Evolutionary conservation across 2,797 vertebrate genomes (phyloP).

Genomic region (Thalassophryne amazonica): DNA sequence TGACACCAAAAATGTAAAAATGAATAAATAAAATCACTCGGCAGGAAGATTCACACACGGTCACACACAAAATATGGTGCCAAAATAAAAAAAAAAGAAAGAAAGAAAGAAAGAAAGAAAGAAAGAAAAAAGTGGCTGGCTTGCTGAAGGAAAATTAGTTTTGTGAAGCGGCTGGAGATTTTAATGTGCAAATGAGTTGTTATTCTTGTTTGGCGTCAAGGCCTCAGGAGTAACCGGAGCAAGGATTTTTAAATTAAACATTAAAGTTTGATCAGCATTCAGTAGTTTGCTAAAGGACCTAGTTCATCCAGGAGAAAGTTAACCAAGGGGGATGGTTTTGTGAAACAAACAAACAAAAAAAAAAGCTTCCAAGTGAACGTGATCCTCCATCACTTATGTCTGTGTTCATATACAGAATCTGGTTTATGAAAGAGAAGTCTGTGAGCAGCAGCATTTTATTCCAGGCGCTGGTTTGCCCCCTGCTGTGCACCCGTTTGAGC

Average conservation of each 20-base stretch:
- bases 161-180: constrained; percentile 19
- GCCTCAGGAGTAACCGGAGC: constrained; percentile 22
- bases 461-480: constrained; percentile 66
- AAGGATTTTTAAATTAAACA: constrained; percentile 47
- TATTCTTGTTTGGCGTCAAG: constrained; percentile 13
- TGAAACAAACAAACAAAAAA: no score
- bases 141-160: constrained; percentile 53
- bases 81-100: no score
- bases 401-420: constrained; percentile 15
- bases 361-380: constrained; percentile 23
- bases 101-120: no score
- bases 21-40: no score
- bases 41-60: constrained; percentile 32
- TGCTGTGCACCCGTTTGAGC: constrained; percentile 50
- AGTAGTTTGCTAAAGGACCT: constrained; percentile 43
- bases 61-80: constrained; percentile 17
- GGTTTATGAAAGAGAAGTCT: constrained; percentile 5
- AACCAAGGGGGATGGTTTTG: constrained; percentile 21
- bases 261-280: constrained; percentile 63
- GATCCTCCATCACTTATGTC: constrained; percentile 38
- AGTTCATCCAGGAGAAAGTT: constrained; percentile 41
- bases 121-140: constrained; percentile 31
- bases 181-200: constrained; percentile 48
- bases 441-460: constrained; percentile 27
- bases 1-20: constrained; percentile 42